These are phyloP conservation scores for Nematopogon swammerdamellus DNA, from an alignment of 2,888 invertebrate species.

Conservation along the genomic window DNA sequence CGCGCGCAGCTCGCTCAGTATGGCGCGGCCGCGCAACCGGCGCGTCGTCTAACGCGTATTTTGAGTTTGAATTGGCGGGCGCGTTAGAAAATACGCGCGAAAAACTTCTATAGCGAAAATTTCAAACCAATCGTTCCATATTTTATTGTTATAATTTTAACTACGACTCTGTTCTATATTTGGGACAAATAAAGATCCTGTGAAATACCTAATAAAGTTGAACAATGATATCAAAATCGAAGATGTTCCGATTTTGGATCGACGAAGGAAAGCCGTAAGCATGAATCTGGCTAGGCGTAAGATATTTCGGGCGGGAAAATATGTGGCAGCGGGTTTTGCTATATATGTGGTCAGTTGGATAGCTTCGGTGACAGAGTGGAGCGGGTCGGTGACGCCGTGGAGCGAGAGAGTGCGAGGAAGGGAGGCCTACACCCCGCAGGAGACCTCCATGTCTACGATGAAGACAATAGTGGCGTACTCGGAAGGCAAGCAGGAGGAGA, in stretches of 20 bases:
- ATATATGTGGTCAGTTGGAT: constrained; percentile 46
- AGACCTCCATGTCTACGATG: constrained; percentile 31
- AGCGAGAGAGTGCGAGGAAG: constrained; percentile 11
- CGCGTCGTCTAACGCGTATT: constrained; percentile 13
- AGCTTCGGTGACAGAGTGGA: constrained; percentile 41
- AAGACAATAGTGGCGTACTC: constrained; percentile 61
- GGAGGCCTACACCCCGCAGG: constrained; percentile 7
- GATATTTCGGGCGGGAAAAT: constrained; percentile 33
- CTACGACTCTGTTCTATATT: too few relatives aligned
- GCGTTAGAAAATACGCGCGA: neutral
- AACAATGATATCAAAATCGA: too few relatives aligned
- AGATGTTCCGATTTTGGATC: too few relatives aligned
- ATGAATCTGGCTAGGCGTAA: constrained; percentile 16
- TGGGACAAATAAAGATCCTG: too few relatives aligned
- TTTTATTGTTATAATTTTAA: neutral
- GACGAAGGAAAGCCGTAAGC: neutral
- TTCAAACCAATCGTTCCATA: neutral
- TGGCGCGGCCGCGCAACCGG: constrained; percentile 16
- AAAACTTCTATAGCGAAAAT: neutral
- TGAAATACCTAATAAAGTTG: too few relatives aligned
- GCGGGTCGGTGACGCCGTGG: constrained; percentile 25
- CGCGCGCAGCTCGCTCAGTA: constrained; percentile 40
- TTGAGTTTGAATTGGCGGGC: neutral
- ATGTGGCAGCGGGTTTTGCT: constrained; percentile 35
- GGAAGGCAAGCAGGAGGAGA: constrained; percentile 49